phyloP scores from a whole-genome alignment of 2,113 vertebrate genomes.

The Fregata magnificens region DNA sequence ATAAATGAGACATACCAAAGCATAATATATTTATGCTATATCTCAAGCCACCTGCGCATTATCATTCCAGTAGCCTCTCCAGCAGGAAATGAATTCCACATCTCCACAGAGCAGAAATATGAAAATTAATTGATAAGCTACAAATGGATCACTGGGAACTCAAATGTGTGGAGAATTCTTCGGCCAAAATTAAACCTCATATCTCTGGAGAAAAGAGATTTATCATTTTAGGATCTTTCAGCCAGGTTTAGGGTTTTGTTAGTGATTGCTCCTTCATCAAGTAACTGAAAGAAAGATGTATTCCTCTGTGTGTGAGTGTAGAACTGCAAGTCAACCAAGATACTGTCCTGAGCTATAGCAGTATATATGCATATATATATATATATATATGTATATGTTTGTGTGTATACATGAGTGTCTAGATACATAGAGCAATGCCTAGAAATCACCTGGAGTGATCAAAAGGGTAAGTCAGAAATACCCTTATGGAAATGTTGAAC shows the following conservation, averaged over 20 bases:
- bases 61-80: conserved; percentile 46
- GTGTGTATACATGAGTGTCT: background rate
- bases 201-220: background rate
- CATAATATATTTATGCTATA: conserved; percentile 64
- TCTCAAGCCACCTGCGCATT: conserved; percentile 51
- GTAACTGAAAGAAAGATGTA: background rate
- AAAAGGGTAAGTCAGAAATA: background rate
- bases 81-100: conserved; percentile 56
- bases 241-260: background rate
- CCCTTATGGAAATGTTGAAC: background rate
- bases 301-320: background rate
- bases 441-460: background rate
- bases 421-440: background rate
- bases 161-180: conserved; percentile 2
- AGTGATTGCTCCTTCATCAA: background rate
- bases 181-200: background rate
- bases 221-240: background rate
- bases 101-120: conserved; percentile 2
- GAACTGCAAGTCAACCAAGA: background rate
- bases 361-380: background rate
- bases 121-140: conserved; percentile 51
- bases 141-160: conserved; percentile 26
- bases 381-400: background rate
- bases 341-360: background rate
- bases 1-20: conserved; percentile 57